Evolutionary conservation across 2,797 vertebrate species (phyloP).

Genomic region (Arctocebus calabarensis): DNA sequence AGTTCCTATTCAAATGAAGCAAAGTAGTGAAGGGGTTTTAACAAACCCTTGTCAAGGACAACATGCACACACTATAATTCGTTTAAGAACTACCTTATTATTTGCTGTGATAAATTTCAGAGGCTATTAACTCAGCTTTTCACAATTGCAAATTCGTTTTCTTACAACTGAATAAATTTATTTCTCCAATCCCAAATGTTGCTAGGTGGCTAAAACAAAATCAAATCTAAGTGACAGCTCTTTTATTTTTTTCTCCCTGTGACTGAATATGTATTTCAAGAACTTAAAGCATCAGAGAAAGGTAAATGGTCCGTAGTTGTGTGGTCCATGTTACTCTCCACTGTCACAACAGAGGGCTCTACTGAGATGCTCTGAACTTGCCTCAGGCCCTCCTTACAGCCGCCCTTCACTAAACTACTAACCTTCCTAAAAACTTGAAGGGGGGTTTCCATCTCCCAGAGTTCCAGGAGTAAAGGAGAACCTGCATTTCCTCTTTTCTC

Average conservation of each 20-base stretch:
- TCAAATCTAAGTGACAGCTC: neutral
- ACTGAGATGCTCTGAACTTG: neutral
- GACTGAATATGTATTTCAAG: neutral
- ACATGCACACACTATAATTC: neutral
- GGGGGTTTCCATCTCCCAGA: neutral
- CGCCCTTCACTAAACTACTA: neutral
- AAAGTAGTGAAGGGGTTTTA: neutral
- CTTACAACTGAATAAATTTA: neutral
- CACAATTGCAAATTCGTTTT: neutral
- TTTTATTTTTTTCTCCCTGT: neutral
- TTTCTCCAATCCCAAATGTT: neutral
- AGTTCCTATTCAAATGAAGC: slow-evolving; percentile 1
- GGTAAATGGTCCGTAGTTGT: neutral
- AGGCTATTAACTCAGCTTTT: neutral
- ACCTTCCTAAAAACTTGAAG: neutral
- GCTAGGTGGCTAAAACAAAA: neutral
- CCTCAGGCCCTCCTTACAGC: fast-evolving
- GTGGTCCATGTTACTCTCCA: neutral
- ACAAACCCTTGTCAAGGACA: slow-evolving; percentile 14
- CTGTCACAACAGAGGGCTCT: neutral
- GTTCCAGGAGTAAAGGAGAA: neutral
- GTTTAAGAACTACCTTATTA: slow-evolving; percentile 15
- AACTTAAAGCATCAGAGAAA: neutral
- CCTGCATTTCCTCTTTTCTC: neutral
- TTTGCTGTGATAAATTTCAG: slow-evolving; percentile 51